A percentile compares a stretch with the other conserved stretches of the same genome.
Conservation (phyloP, 2,113 vertebrate species). For the Sphyrna mokarran region DNA sequence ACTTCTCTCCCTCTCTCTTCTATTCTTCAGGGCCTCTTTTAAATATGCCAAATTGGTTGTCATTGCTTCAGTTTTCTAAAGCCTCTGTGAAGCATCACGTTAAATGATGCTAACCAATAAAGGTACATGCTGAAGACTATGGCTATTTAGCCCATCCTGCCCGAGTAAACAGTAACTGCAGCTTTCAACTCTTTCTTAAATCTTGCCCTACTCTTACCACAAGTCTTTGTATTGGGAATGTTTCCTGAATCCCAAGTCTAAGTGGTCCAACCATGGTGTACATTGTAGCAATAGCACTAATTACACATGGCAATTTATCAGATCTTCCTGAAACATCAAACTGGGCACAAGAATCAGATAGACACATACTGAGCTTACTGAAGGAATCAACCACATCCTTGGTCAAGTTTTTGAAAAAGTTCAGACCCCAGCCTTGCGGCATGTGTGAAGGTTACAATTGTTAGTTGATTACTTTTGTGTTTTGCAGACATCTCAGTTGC, state of each 20-base stretch:
- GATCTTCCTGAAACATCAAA: not conserved
- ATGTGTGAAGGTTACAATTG: not conserved
- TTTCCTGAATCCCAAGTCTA: not conserved
- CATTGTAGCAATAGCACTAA: not conserved
- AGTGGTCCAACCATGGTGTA: not conserved
- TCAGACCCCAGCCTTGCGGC: not conserved
- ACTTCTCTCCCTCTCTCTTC: too few species aligned
- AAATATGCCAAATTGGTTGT: too few species aligned
- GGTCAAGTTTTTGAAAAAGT: not conserved
- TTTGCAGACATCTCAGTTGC: conserved; percentile 68
- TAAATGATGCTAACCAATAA: not conserved
- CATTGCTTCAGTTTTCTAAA: too few species aligned
- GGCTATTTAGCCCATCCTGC: not conserved
- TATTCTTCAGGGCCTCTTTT: not conserved
- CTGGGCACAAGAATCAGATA: not conserved
- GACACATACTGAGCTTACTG: not conserved
- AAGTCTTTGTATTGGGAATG: not conserved
- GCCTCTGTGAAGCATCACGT: not conserved
- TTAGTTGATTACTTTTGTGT: conserved; percentile 36
- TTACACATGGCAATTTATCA: not conserved
- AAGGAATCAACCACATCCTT: too few species aligned
- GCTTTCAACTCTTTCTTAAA: not conserved
- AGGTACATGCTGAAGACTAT: not conserved
- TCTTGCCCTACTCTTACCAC: not conserved
- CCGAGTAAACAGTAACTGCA: not conserved